phyloP scores from a whole-genome alignment of 2,888 invertebrate species.

The Orchestes rusci region DNA sequence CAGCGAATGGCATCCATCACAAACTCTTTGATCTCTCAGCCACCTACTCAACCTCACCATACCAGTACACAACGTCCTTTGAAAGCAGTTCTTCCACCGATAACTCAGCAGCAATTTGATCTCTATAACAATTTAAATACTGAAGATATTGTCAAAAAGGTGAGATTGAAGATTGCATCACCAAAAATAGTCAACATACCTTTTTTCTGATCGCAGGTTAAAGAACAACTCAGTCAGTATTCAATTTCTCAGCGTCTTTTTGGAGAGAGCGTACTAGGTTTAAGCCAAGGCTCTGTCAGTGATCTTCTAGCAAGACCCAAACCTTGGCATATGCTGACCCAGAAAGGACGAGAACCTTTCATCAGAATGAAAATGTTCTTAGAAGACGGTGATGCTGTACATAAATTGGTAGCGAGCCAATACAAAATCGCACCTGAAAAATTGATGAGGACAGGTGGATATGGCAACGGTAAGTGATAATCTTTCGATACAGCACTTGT shows the following conservation, averaged over 20 bases:
- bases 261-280: conserved; percentile 94
- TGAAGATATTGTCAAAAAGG: conserved; percentile 92
- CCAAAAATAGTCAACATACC: not conserved
- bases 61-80: conserved; percentile 79
- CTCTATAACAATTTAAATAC: conserved; percentile 96
- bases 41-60: conserved; percentile 79
- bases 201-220: conserved; percentile 49
- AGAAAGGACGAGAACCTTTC: conserved; percentile 93
- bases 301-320: conserved; percentile 95
- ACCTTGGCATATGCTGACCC: conserved; percentile 98
- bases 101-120: conserved; percentile 98
- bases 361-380: conserved; percentile 98
- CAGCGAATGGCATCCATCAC: conserved; percentile 98
- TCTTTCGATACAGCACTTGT: not conserved
- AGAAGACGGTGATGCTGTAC: conserved; percentile 92
- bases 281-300: conserved; percentile 96
- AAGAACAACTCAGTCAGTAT: conserved; percentile 90
- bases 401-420: conserved; percentile 91
- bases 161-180: not conserved
- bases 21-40: conserved; percentile 90
- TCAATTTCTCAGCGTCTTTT: conserved; percentile 97
- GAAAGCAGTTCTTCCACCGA: conserved; percentile 94
- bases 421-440: conserved; percentile 98
- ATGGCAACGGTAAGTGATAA: conserved; percentile 70
- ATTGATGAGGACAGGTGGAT: conserved; percentile 91